Conservation (phyloP, 2,797 vertebrate genomes). For the Crypturellus tataupa region DNA sequence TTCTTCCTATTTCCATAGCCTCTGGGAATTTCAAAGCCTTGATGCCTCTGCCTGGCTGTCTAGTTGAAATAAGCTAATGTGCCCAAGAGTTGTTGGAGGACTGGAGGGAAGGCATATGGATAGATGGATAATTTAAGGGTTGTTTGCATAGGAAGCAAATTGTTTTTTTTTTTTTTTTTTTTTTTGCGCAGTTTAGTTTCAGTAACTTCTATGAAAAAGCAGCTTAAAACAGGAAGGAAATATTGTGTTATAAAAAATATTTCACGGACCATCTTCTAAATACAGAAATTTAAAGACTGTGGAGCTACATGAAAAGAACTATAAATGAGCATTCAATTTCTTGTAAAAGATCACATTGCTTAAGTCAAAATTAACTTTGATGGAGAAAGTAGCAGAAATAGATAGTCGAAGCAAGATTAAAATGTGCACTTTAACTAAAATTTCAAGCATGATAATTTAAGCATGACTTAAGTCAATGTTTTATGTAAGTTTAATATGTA, state of each 20-base stretch:
- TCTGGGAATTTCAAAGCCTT: not conserved
- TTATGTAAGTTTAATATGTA: not conserved
- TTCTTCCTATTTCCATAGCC: not conserved
- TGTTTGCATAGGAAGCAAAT: not conserved
- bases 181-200: not conserved
- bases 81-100: not conserved
- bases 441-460: not conserved
- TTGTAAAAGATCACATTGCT: not conserved
- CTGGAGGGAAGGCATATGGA: not conserved
- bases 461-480: not conserved
- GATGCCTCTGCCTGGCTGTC: not conserved
- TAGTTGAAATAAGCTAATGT: not conserved
- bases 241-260: not conserved
- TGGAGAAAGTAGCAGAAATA: not conserved
- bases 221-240: not conserved
- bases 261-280: not conserved
- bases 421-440: not conserved
- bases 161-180: not conserved
- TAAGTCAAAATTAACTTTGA: not conserved
- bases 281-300: not conserved
- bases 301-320: not conserved
- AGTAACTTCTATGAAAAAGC: not conserved
- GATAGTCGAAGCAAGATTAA: not conserved
- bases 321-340: not conserved
- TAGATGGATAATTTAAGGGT: rapidly evolving